Percentiles rank a stretch among this genome's conserved stretches.
Conservation (phyloP, 2,888 invertebrate genomes). For the Ctena decussata region DNA sequence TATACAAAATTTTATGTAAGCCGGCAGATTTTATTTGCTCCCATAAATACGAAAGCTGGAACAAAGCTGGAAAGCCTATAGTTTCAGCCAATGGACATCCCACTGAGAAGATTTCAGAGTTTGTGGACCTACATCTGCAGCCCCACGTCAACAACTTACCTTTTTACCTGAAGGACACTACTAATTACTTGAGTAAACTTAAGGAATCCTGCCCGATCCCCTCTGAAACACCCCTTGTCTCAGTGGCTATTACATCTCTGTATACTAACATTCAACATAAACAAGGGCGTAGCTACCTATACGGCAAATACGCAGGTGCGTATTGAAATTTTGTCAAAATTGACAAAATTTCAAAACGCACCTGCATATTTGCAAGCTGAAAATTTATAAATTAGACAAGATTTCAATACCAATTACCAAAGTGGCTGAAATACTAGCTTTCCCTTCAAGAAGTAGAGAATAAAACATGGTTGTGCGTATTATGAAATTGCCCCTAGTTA, state of each 20-base stretch:
- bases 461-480: no score
- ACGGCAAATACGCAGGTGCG: no score
- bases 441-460: no score
- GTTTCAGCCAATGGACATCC: slow-evolving; percentile 27
- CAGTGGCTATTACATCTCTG: slow-evolving; percentile 26
- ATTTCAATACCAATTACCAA: no score
- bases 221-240: slow-evolving; percentile 19
- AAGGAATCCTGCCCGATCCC: background rate
- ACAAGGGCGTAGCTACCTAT: no score
- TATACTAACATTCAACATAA: slow-evolving; percentile 11
- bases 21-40: slow-evolving; percentile 25
- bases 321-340: no score
- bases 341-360: no score
- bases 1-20: no score
- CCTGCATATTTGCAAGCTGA: no score
- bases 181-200: slow-evolving; percentile 11
- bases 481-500: no score
- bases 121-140: slow-evolving; percentile 28
- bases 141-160: background rate
- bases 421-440: no score
- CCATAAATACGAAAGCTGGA: slow-evolving; percentile 34
- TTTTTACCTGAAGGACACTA: slow-evolving; percentile 20
- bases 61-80: slow-evolving; percentile 36
- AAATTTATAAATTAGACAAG: no score
- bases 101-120: slow-evolving; percentile 34